Evolutionary conservation across 1,140 invertebrate species (phyloP), one percentile per base, ranked within the genome.

Genomic region (Calosoma granatense): DNA sequence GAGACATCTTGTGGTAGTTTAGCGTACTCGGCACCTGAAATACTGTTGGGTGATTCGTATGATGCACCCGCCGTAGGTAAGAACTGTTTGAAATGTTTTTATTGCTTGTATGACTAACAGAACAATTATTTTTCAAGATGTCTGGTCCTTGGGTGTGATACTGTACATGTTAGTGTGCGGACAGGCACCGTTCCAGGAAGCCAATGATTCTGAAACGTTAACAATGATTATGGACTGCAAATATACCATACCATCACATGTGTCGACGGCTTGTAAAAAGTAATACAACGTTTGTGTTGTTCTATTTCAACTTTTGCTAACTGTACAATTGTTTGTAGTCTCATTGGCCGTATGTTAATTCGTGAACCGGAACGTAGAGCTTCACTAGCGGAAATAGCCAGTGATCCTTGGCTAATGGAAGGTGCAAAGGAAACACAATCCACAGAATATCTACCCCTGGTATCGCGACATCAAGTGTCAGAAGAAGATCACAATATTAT

Each of bases 181-280:
- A 14, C 85, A 91, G 68, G 87, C 95, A 14, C 97, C 97, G 14
- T 99, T 99, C 73, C 94, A 98, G 76, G 96, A 98, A 78, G 94
- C 94, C 20, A 99, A 98, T 75, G 97, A 99, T 72, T 97, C 93
- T 67, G 97, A 99, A 80, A 99, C 97, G 0, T 75, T 99, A 14
- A 98, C 94, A 1, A 98, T 97, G 92, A 99, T 99, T 60, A 96
- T 99, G 90, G 97, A 99, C 71, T 98, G 95, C 78, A 97, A 97
- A 81, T 99, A 98, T 71, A 87, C 87, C 52, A 87, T 98, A 65
- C 94, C 96, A 55, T 69, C 80, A 21, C 87, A 95, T 72, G 84
- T 99, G 21, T 93, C 92, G n/a, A 75, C 80, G 19, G 81, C 82
- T 56, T 98, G 95, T 72, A 85, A 85, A 76, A 83, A 81, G 87